Conservation (phyloP, 2,113 vertebrate species). For the Dicaeum eximium region DNA sequence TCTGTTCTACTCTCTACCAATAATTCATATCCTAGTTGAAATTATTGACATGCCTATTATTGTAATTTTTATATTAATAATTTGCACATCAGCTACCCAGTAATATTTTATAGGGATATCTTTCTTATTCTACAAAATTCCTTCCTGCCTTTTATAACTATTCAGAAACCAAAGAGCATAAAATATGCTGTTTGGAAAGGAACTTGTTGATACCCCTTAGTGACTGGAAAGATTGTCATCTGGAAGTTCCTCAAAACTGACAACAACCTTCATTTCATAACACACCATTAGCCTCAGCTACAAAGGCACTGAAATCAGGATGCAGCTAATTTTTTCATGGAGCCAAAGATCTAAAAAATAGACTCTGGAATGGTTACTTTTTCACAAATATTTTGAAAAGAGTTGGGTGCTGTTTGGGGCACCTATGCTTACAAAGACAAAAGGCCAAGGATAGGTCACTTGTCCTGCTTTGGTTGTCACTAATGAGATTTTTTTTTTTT, state of each 20-base stretch:
- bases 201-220: not conserved
- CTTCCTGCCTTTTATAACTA: not conserved
- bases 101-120: slow-evolving; percentile 16
- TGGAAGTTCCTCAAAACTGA: not conserved
- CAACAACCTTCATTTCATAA: not conserved
- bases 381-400: not conserved
- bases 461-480: not conserved
- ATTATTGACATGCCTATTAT: slow-evolving; percentile 17
- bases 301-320: not conserved
- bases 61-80: slow-evolving; percentile 38
- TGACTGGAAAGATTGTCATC: not conserved
- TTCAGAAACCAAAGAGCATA: not conserved
- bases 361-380: not conserved
- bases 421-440: not conserved
- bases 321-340: not conserved
- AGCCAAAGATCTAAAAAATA: not conserved
- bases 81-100: not conserved
- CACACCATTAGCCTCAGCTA: not conserved
- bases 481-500: not conserved
- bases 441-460: not conserved
- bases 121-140: not conserved
- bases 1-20: not conserved
- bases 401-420: not conserved
- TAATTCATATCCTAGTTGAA: slow-evolving; percentile 23
- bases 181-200: not conserved